These are phyloP conservation scores for Procambarus virginalis DNA, from an alignment of 1,140 invertebrate genomes.

Conservation along the genomic window DNA sequence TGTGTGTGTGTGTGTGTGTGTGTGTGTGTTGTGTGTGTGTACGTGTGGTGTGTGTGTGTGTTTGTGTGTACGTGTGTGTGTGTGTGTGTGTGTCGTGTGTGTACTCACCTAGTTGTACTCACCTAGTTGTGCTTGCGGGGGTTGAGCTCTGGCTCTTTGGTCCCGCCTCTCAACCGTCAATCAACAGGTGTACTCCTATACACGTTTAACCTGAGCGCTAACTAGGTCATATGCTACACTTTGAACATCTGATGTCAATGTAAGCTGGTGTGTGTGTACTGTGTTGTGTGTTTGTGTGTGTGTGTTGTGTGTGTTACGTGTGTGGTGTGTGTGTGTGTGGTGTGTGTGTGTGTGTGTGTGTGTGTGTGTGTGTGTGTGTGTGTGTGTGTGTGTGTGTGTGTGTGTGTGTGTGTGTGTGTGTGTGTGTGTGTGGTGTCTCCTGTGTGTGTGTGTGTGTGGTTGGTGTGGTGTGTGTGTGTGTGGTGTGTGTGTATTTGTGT, in stretches of 20 bases:
- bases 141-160: no score
- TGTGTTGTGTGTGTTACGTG: conserved; percentile 23
- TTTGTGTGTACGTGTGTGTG: no score
- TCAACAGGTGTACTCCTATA: no score
- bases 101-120: no score
- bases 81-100: no score
- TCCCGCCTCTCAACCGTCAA: no score
- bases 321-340: conserved; percentile 15
- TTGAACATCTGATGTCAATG: no score
- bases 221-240: no score
- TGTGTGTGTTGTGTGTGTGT: not conserved
- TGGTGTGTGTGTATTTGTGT: conserved; percentile 20
- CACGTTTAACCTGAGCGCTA: no score
- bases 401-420: no score
- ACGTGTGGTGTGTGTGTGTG: no score
- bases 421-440: conserved; percentile 16
- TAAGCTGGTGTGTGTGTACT: not conserved
- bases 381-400: conserved; percentile 18
- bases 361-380: conserved; percentile 14
- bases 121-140: no score
- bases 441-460: conserved; percentile 8
- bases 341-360: conserved; percentile 16
- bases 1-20: conserved; percentile 14
- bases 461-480: conserved; percentile 29
- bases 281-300: conserved; percentile 10